These are phyloP conservation scores for Aphidius colemani DNA, from an alignment of 2,888 invertebrate species.

Conservation along the genomic window DNA sequence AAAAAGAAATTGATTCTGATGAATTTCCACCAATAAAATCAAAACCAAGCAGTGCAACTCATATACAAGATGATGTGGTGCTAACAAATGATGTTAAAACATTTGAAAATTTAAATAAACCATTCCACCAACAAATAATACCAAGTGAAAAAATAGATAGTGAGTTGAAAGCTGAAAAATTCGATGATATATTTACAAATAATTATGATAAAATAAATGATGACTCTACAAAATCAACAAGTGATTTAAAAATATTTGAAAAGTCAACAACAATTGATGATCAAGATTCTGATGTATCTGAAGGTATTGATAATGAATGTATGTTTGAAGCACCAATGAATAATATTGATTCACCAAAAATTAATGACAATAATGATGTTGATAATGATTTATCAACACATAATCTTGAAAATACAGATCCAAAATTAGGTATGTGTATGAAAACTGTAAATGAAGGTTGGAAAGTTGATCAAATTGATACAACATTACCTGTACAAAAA, in stretches of 20 bases:
- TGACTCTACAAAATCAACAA: background rate
- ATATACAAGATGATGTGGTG: slow-evolving; percentile 18
- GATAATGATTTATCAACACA: slow-evolving; percentile 18
- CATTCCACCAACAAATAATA: background rate
- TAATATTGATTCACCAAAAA: slow-evolving; percentile 57
- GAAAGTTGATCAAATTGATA: slow-evolving; percentile 46
- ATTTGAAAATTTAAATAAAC: background rate
- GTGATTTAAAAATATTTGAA: background rate
- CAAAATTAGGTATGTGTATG: slow-evolving; percentile 46
- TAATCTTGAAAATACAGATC: slow-evolving; percentile 26
- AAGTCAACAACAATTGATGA: background rate
- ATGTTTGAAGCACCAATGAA: slow-evolving; percentile 37
- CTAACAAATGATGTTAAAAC: slow-evolving; percentile 22
- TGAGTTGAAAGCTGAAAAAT: background rate
- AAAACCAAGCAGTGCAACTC: slow-evolving; percentile 37
- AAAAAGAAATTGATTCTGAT: slow-evolving; percentile 34
- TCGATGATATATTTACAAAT: background rate
- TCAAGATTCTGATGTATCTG: slow-evolving; percentile 46
- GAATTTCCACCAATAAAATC: slow-evolving; percentile 46
- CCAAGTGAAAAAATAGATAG: slow-evolving; percentile 7
- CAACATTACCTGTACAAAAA: slow-evolving; percentile 18
- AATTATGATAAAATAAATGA: slow-evolving; percentile 42
- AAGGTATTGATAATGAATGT: slow-evolving; percentile 43
- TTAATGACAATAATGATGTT: slow-evolving; percentile 43
- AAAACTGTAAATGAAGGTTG: slow-evolving; percentile 54